A percentile compares a stretch with the other conserved stretches of the same genome.
These are phyloP conservation scores for Gymnocypris eckloni DNA, from an alignment of 2,797 vertebrate species.

Conservation along the genomic window DNA sequence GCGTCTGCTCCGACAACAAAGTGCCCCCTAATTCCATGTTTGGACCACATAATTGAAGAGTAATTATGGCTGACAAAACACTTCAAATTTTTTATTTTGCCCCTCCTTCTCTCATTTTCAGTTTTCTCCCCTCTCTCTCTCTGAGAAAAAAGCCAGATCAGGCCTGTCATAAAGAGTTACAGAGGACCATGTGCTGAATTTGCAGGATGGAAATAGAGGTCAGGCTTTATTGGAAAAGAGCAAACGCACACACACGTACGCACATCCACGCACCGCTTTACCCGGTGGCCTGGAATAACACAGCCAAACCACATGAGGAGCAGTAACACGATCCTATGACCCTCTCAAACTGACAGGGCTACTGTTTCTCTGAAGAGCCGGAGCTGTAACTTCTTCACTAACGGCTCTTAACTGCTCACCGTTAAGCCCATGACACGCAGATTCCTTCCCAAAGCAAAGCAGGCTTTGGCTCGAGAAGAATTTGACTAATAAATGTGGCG, in stretches of 20 bases:
- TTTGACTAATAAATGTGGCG: slow-evolving; percentile 38
- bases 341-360: slow-evolving; percentile 58
- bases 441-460: slow-evolving; percentile 28
- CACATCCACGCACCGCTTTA: slow-evolving; percentile 52
- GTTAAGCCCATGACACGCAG: slow-evolving; percentile 18
- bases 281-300: slow-evolving; percentile 61
- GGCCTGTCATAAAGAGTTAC: slow-evolving; percentile 68
- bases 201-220: slow-evolving; percentile 64
- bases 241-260: slow-evolving; percentile 64
- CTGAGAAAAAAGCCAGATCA: slow-evolving; percentile 63
- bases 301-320: slow-evolving; percentile 57
- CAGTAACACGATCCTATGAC: slow-evolving; percentile 59
- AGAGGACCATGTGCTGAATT: slow-evolving; percentile 66
- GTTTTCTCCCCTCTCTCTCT: slow-evolving; percentile 35
- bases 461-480: slow-evolving; percentile 24
- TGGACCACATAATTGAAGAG: slow-evolving; percentile 82
- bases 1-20: slow-evolving; percentile 78
- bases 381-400: slow-evolving; percentile 24
- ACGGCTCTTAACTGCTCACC: slow-evolving; percentile 8
- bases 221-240: slow-evolving; percentile 68
- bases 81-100: slow-evolving; percentile 66
- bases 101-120: slow-evolving; percentile 40
- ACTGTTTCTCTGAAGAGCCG: slow-evolving; percentile 50
- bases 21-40: slow-evolving; percentile 75
- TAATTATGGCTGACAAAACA: slow-evolving; percentile 85